Evolutionary conservation across 35 echinoderm and acorn worm species (phyloP), one percentile per base, ranked within the genome.

Genomic region (Holothuria glaberrima): DNA sequence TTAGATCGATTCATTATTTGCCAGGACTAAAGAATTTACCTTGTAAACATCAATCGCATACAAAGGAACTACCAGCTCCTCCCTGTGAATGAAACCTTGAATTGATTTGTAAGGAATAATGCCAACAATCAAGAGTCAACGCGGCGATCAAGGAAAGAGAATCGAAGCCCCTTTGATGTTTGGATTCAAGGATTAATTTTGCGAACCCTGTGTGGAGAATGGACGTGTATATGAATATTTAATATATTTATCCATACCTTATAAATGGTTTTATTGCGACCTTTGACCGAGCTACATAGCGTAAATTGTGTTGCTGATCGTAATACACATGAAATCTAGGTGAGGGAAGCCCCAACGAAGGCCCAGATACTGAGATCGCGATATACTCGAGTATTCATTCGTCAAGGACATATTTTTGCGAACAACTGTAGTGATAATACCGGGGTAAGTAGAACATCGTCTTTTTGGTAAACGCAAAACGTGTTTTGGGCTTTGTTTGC

Each of bases 261-360:
- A 30, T 78, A 78, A 78, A 78, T 78, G 74, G 74, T 78, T 78
- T 78, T 78, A 78, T 78, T 41, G 74, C 74, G 50, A 78, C 74
- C 74, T 78, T 78, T 78, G 74, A 78, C 74, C 74, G 38, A 78
- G 74, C 74, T 50, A 78, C 41, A 78, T 78, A 78, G 74, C 74
- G 74, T 78, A 78, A 78, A 78, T 78, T 78, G 74, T 78, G 74
- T 78, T 78, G 50, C 74, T 41, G 74, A 78, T 78, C 74, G 74
- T 78, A 78, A 78, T 78, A 78, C 74, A 78, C 74, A 78, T 78
- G 74, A 78, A 78, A 78, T 78, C 74, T 78, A 78, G 74, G 74
- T 78, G 74, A 78, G 74, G 74, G 74, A 78, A 78, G 44, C 50
- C 74, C 74, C 50, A 78, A 25, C 44, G 74, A 78, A 78, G 74